Conservation (phyloP, 2,888 invertebrate genomes). For the Microdon myrmicae region DNA sequence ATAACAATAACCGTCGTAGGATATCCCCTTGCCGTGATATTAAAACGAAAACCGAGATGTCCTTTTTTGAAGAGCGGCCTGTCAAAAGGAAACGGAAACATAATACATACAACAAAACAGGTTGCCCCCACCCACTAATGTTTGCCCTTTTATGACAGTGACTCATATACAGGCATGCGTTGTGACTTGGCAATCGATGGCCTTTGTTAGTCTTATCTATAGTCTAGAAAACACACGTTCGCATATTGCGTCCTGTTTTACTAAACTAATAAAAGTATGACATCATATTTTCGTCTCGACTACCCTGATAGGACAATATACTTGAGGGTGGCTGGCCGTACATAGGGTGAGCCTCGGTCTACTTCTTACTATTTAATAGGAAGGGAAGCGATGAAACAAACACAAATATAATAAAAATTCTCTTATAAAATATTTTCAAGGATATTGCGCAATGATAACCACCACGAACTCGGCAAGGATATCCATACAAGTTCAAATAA, state of each 20-base stretch:
- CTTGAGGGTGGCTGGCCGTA: constrained; percentile 4
- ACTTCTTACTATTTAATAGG: neutral
- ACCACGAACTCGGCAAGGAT: constrained; percentile 11
- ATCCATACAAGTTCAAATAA: constrained; percentile 28
- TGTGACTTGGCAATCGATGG: constrained; percentile 17
- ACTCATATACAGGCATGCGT: constrained; percentile 50
- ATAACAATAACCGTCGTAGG: constrained; percentile 46
- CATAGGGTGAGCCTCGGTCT: constrained; percentile 12
- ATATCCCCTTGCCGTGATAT: constrained; percentile 20
- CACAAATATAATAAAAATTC: constrained; percentile 51
- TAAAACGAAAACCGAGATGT: constrained; percentile 37
- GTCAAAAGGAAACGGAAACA: constrained; percentile 41
- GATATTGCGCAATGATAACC: constrained; percentile 51
- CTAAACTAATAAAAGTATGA: constrained; percentile 50
- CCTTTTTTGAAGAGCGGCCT: constrained; percentile 39
- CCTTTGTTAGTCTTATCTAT: constrained; percentile 3
- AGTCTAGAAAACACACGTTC: constrained; percentile 17
- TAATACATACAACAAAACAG: constrained; percentile 36
- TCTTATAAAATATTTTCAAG: constrained; percentile 52
- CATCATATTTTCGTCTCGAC: constrained; percentile 45
- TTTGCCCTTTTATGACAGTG: constrained; percentile 43
- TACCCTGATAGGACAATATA: constrained; percentile 24
- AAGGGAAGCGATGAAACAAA: constrained; percentile 34
- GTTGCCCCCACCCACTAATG: constrained; percentile 20
- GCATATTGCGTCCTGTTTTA: too few relatives aligned